Base-by-base conservation (phyloP, 2,797 vertebrate species). In the Acrocephalus scirpaceus region DNA sequence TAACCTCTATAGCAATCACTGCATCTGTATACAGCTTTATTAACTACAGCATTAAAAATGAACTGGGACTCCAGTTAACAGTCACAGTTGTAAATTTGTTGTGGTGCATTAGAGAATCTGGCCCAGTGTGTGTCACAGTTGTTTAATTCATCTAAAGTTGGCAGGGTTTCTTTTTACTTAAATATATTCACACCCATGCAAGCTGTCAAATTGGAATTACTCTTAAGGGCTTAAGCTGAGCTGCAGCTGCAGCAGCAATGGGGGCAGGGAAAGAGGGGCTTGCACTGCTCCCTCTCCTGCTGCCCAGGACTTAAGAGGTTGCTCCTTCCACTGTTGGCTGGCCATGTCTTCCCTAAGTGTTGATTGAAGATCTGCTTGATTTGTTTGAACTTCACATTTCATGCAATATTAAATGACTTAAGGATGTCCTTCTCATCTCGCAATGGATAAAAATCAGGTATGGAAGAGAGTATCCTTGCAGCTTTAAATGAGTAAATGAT, bases 111-210 rank as follows among this genome's bases (percentile, higher is more conserved):
- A 54, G 36, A 88, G 79, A 95, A 70, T 73, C 85, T 93, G 91
- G 87, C 79, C 82, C 64, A 64, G 48, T 12, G 32, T 36, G 66
- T 45, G 64, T 66, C 89, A 94, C 91, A 92, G 90, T 94, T 96
- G 95, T 83, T 95, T 90, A 94, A 95, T 93, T 91, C 82, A 90
- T 91, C 88, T 64, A 21, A 84, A 51, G 48, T 60, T 96, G 95
- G 90, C 92, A 73, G 60, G 42, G 45, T 66, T 86, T 75, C 54
- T 86, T 86, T 94, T 65, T 30, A 62, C 85, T 92, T 77, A 61
- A 47, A 79, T 77, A 34, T 81, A 88, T 92, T 88, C 95, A 93
- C 90, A 93, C 89, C 89, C 91, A 84, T 94, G 87, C 94, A 97
- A 95, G 94, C 92, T 96, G 92, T 96, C 91, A 94, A 81, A 74